Conservation (phyloP, 37 sponge, comb jelly and placozoan species). For the Aphrocallistes beatrix region DNA sequence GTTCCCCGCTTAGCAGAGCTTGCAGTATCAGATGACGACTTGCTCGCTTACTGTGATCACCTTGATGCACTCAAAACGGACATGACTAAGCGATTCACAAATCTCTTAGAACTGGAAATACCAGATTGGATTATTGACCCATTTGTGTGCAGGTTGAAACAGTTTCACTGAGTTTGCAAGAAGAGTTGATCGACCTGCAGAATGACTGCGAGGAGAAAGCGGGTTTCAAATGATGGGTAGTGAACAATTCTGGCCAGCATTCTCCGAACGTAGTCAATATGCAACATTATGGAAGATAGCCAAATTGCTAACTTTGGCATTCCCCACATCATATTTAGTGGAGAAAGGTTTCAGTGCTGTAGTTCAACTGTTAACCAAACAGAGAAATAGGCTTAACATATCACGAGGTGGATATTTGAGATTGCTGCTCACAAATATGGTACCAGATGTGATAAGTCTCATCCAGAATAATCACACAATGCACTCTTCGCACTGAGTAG, state of each 20-base stretch:
- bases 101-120: constrained; percentile 14
- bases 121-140: constrained; percentile 17
- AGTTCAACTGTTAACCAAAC: neutral
- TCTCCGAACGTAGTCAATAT: neutral
- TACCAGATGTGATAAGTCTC: neutral
- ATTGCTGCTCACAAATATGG: neutral
- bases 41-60: constrained; percentile 17
- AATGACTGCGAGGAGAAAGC: neutral
- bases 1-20: constrained; percentile 15
- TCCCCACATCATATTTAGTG: neutral
- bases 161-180: neutral
- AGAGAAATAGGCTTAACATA: neutral
- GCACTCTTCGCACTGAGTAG: constrained; percentile 16
- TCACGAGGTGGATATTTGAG: neutral
- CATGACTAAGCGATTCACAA: neutral
- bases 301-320: neutral
- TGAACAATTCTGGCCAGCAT: neutral
- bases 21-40: neutral
- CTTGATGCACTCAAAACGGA: constrained; percentile 7
- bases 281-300: neutral
- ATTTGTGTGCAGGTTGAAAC: neutral
- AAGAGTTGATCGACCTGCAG: neutral
- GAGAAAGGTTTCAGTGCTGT: neutral
- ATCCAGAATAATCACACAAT: neutral
- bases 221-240: neutral